Evolutionary conservation across 2,888 invertebrate genomes (phyloP).

Genomic region (Pheosia tremula): DNA sequence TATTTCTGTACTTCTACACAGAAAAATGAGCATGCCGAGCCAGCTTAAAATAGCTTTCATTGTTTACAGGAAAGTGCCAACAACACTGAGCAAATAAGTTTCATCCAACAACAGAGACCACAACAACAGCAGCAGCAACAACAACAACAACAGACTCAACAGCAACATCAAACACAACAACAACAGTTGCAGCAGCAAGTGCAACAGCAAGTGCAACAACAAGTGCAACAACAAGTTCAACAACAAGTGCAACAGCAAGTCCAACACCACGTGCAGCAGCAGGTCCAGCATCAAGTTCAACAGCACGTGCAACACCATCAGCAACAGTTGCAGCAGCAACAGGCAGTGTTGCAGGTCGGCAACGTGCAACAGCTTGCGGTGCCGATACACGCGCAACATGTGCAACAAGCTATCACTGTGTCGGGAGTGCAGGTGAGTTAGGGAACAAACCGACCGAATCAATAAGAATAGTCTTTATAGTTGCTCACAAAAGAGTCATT

Average conservation of each 20-base stretch:
- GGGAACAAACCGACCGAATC: background rate
- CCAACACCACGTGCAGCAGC: conserved; percentile 53
- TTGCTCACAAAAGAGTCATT: no score
- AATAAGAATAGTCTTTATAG: no score
- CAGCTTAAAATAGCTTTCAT: conserved; percentile 1
- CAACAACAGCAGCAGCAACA: conserved; percentile 36
- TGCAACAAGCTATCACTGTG: conserved; percentile 62
- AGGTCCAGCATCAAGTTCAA: conserved; percentile 47
- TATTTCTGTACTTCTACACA: no score
- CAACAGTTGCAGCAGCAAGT: conserved; percentile 50
- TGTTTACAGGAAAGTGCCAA: conserved; percentile 23
- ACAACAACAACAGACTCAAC: conserved; percentile 43
- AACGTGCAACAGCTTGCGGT: conserved; percentile 74
- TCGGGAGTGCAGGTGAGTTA: conserved; percentile 59
- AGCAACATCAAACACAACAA: conserved; percentile 29
- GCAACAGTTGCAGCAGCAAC: conserved; percentile 61
- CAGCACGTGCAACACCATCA: conserved; percentile 44
- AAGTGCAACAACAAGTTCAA: conserved; percentile 48
- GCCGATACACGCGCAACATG: conserved; percentile 69
- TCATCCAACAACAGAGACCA: conserved; percentile 24
- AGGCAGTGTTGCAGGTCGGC: conserved; percentile 73
- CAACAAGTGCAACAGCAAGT: conserved; percentile 42
- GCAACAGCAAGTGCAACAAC: conserved; percentile 51
- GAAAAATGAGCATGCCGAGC: no score
- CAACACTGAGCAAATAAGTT: conserved; percentile 28